Base-by-base conservation (phyloP, 2,797 vertebrate species). In the Brachyalestes nurse region DNA sequence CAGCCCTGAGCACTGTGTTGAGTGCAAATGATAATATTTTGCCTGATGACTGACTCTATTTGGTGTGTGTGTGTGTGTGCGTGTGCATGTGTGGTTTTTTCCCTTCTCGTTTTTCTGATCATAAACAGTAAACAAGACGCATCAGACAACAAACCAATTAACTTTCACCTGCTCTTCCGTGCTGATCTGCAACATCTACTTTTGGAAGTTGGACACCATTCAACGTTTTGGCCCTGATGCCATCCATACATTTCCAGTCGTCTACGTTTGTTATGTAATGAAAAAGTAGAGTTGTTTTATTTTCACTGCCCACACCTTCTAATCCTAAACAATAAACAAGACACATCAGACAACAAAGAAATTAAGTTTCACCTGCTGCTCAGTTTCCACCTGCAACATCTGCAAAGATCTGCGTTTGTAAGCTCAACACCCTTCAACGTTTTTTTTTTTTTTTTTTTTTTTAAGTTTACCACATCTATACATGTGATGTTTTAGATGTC, bases 11-110 rank as follows among this genome's bases (percentile, higher is more conserved):
- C 53, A 62, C 69, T 45, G 76, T 84, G 72, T 77, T 84, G 77
- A 84, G 69, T 78, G 82, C 49, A 42, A 88, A 86, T 75, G 77
- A 82, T 85, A 80, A 86, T 87, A 87, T 88, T 88, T 86, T 84
- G 84, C 77, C 81, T 86, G 82, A 77, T 78, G 83, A 89, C 77
- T 82, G 77, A 79, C 62, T 83, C 70, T 85, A 77, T 86, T 84
- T 82, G 66, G 79, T 77, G 51, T 81, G 73, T 34, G n/a, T 74
- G 28, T 19, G 9, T 38, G 53, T 49, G 55, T 57, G 51, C 25
- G 55, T 60, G 13, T 28, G 47, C 23, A 28, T 70, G 53, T 58
- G 49, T 51, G 13, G 1, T 85, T 70, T 78, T 71, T 45, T 9
- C 21, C 7, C 28, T 60, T 42, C 66, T 8, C 2, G 3, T 17